A percentile compares a stretch with the other conserved stretches of the same genome.
Conservation (phyloP, 2,113 vertebrate genomes). For the Oxyruncus cristatus region DNA sequence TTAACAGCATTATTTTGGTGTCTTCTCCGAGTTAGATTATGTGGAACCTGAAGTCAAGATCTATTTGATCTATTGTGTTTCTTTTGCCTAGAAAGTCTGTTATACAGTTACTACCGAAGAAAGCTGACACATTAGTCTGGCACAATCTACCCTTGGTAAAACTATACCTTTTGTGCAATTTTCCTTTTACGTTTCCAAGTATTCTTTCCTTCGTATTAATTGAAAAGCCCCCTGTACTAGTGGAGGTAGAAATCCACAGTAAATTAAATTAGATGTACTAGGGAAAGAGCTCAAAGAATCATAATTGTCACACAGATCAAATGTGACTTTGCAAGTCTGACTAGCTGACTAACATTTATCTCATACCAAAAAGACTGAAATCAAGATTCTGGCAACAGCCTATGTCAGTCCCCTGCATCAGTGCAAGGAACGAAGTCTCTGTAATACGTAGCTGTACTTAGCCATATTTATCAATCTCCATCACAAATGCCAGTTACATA, state of each 20-base stretch:
- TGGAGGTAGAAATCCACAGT: not conserved
- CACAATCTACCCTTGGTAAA: not conserved
- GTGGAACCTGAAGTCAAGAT: not conserved
- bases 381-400: not conserved
- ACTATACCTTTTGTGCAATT: not conserved
- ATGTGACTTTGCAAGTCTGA: not conserved
- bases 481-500: not conserved
- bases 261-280: not conserved
- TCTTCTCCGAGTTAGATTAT: not conserved
- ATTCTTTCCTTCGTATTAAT: not conserved
- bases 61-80: not conserved
- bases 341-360: not conserved
- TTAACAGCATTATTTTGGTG: not conserved
- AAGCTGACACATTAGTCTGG: not conserved
- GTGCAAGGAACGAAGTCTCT: not conserved
- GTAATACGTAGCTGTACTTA: not conserved
- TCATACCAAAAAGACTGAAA: not conserved
- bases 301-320: not conserved
- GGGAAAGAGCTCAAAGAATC: not conserved
- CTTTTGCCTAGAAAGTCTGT: not conserved
- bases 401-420: not conserved
- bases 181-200: not conserved
- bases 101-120: not conserved
- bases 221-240: not conserved
- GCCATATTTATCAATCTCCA: not conserved